phyloP scores from a whole-genome alignment of 2,113 vertebrate species.

The Catharus bicknelli region DNA sequence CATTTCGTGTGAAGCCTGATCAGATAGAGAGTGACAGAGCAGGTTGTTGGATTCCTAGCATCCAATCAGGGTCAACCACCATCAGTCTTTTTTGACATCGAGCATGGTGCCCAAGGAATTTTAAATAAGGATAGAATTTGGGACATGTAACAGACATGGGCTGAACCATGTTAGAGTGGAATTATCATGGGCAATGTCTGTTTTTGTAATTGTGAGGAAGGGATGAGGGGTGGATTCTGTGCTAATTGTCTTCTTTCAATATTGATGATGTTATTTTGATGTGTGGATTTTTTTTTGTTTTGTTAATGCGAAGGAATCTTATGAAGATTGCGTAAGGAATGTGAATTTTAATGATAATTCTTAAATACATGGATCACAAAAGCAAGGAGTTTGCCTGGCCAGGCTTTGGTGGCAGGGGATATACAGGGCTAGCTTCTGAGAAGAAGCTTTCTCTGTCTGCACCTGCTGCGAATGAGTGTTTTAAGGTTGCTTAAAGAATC shows the following conservation, averaged over 20 bases:
- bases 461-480: fast-evolving
- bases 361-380: neutral
- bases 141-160: neutral
- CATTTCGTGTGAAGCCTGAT: neutral
- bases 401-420: neutral
- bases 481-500: neutral
- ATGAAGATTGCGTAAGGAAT: neutral
- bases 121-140: neutral
- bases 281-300: neutral
- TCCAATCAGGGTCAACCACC: neutral
- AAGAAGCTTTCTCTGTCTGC: neutral
- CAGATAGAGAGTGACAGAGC: neutral
- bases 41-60: neutral
- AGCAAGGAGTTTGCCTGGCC: neutral
- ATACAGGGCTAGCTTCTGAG: neutral
- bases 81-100: neutral
- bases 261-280: neutral
- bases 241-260: neutral
- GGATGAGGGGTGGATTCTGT: neutral
- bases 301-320: neutral
- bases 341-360: neutral
- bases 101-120: neutral
- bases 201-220: neutral
- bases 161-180: neutral
- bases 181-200: neutral